Base-by-base conservation (phyloP, 2,888 invertebrate genomes). In the Drosophila prolongata region DNA sequence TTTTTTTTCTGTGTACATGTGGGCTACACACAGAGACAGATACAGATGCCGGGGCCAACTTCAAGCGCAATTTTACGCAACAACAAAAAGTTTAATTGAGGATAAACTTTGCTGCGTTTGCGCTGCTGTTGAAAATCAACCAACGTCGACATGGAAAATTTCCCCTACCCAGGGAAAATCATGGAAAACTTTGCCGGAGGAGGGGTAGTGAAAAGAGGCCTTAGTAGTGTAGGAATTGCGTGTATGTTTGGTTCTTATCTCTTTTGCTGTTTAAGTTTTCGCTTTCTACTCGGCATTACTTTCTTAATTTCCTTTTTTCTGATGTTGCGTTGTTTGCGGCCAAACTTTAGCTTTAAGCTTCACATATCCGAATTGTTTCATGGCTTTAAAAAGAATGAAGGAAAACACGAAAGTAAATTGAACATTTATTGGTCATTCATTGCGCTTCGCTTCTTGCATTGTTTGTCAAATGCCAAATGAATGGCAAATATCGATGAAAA, bases 61-160 rank as follows among this genome's bases (percentile, higher is more conserved):
- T 66, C 75, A 80, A 77, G 73, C 70, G 80, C 76, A 83, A 81
- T 82, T 83, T 83, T 85, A 76, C 85, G 85, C 83, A 83, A 82
- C 82, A 85, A 83, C 82, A 83, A 85, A 83, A 83, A 83, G 85
- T 83, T 83, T 83, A 83, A 83, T 83, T 83, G 82, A 85, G 82
- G 82, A 83, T 83, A 83, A 83, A 83, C 82, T 83, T 83, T 82
- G 77, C 85, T 75, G 81, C 84, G 84, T 81, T 81, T 81, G 81
- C 81, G 81, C 69, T 84, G 81, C 81, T 81, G 81, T 81, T 84
- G 75, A 84, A 74, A 81, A 84, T 81, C 82, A 77, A 68, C 66
- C 74, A 72, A 68, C 56, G 77, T 62, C 76, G 77, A 62, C 79
- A 77, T 77, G 77, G 77, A 77, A 77, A 66, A 74, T 66, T 69